Evolutionary conservation across 1,140 invertebrate species (phyloP), one percentile per base, ranked within the genome.

Genomic region (Drosophila sp.): DNA sequence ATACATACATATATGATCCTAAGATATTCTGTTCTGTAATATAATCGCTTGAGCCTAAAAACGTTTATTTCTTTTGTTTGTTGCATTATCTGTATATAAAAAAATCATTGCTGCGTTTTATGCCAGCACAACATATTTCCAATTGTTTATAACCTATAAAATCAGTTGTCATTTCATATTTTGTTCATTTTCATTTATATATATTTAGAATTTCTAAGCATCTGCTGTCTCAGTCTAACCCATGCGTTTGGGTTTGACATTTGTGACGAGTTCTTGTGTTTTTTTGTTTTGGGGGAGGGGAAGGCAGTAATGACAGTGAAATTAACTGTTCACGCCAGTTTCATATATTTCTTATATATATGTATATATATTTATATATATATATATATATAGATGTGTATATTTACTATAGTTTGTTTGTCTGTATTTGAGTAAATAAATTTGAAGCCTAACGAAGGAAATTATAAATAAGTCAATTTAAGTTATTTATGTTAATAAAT

Each of bases 351-450:
- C 1, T 21, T 36, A 57, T 64, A 25, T 58, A 11, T 48, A 14
- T 57, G 16, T 48, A 46, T 56, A 43, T 66, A 29, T 70, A n/a
- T n/a, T n/a, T n/a, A n/a, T 27, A 27, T 5, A 27, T 27, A 27
- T 27, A 27, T 3, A 27, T 2, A 29, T 36, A 56, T 63, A 25
- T 58, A 11, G 38, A 14, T 57, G 16, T 48, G 43, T 56, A 43
- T 66, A 29, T 70, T 54, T 21, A 57, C 41, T 57, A 57, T 38
- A 53, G 32, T 6, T 59, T 43, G 29, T 41, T 34, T 58, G 7
- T 51, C 29, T 64, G 13, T 51, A 32, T 51, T 67, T 50, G 74
- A 63, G 50, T 86, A 70, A 87, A 87, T 87, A 71, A 86, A 84
- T 86, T 84, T 80, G 72, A 84, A 76, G 66, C 66, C 50, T 71